Evolutionary conservation across 2,797 vertebrate genomes (phyloP).

Genomic region (Artibeus jamaicensis): DNA sequence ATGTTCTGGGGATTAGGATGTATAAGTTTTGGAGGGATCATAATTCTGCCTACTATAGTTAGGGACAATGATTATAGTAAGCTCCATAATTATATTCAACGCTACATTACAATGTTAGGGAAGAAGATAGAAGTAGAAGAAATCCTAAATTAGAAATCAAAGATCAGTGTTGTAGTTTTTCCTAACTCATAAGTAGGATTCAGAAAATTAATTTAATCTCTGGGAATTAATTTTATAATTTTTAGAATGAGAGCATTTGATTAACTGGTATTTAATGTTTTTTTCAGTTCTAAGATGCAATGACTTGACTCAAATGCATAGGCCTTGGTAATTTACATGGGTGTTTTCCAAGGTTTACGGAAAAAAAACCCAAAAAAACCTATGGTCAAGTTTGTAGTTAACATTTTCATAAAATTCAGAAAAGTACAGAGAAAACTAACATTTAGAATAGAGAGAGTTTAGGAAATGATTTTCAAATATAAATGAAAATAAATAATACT

Average conservation of each 20-base stretch:
- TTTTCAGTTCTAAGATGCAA: conserved; percentile 17
- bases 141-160: not conserved
- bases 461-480: conserved; percentile 1
- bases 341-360: not conserved
- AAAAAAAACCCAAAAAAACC: conserved; percentile 9
- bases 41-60: not conserved
- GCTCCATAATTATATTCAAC: not conserved
- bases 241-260: not conserved
- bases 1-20: not conserved
- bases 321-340: not conserved
- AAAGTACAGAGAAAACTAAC: not conserved
- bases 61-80: not conserved
- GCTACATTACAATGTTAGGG: not conserved
- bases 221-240: not conserved
- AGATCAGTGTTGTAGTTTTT: not conserved
- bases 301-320: not conserved
- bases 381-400: not conserved
- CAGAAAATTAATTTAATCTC: not conserved
- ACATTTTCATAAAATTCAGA: not conserved
- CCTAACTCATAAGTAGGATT: not conserved
- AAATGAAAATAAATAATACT: not conserved
- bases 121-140: not conserved
- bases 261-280: not conserved
- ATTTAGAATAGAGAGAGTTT: not conserved
- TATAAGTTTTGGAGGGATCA: not conserved